A percentile compares a stretch with the other conserved stretches of the same genome.
Evolutionary conservation across 2,113 vertebrate species (phyloP).

Genomic region (Silurus asotus): DNA sequence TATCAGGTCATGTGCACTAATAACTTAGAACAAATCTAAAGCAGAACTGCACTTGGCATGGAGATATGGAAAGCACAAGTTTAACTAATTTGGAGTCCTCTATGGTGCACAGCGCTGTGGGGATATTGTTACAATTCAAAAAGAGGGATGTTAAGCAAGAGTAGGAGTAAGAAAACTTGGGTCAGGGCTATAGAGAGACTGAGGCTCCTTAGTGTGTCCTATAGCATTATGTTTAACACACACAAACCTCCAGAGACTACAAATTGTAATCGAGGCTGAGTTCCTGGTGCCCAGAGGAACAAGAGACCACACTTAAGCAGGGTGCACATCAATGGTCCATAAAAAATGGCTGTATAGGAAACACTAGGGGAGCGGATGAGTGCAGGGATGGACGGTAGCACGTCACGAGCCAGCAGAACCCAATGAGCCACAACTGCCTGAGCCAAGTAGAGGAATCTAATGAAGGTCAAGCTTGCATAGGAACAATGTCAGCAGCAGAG

Average conservation of each 20-base stretch:
- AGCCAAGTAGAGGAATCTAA: constrained; percentile 48
- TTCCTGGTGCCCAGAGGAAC: constrained; percentile 24
- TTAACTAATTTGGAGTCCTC: constrained; percentile 58
- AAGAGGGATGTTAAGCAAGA: constrained; percentile 43
- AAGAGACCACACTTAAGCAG: constrained; percentile 37
- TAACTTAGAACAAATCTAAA: constrained; percentile 69
- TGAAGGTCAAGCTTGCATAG: constrained; percentile 59
- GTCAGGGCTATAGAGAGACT: constrained; percentile 45
- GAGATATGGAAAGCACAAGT: constrained; percentile 54
- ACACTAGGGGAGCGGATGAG: constrained; percentile 22
- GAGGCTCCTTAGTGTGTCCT: constrained; percentile 44
- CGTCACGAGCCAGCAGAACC: constrained; percentile 53
- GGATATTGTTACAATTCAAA: constrained; percentile 55
- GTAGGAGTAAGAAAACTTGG: constrained; percentile 38
- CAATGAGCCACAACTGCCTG: constrained; percentile 58
- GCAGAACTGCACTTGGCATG: constrained; percentile 65
- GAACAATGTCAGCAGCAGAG: constrained; percentile 57
- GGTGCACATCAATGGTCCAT: constrained; percentile 48
- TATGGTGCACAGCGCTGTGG: constrained; percentile 33
- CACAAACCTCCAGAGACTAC: constrained; percentile 22
- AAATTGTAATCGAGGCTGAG: constrained; percentile 13
- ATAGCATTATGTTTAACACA: constrained; percentile 14
- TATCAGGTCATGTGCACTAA: constrained; percentile 65
- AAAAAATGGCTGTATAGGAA: constrained; percentile 40
- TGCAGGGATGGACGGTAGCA: constrained; percentile 58